These are phyloP conservation scores for Agriopis marginaria DNA, from an alignment of 2,888 invertebrate species.

Conservation along the genomic window DNA sequence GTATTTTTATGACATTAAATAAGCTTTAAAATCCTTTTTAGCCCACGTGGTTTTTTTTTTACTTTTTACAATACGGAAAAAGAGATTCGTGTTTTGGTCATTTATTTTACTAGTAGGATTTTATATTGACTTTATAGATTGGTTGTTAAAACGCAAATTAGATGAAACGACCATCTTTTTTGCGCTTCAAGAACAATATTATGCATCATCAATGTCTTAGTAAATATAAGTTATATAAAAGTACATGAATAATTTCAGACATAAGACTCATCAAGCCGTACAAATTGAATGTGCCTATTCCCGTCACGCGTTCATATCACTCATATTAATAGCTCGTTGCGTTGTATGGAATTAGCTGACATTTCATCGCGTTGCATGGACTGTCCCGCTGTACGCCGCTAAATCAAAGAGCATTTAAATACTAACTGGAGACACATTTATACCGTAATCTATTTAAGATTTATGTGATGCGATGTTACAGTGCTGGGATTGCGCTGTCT, in stretches of 20 bases:
- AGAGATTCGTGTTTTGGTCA: no score
- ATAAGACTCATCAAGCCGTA: conserved; percentile 34
- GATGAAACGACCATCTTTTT: no score
- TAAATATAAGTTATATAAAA: background rate
- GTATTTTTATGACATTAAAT: no score
- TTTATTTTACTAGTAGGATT: no score
- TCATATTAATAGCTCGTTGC: conserved; percentile 58
- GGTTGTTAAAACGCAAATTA: no score
- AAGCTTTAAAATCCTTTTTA: no score
- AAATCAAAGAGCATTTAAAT: conserved; percentile 50
- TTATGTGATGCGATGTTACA: conserved; percentile 30
- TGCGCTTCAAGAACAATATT: no score
- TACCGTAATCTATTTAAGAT: conserved; percentile 39
- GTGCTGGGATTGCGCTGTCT: conserved; percentile 28
- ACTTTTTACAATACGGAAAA: no score
- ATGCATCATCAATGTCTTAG: no score
- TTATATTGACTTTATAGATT: no score
- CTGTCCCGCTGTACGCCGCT: conserved; percentile 40
- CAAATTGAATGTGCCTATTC: conserved; percentile 19
- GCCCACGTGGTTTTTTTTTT: no score
- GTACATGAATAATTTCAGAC: conserved; percentile 20
- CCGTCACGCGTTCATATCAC: conserved; percentile 51
- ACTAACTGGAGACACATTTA: conserved; percentile 42
- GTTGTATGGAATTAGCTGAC: conserved; percentile 54
- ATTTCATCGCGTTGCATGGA: conserved; percentile 36